Evolutionary conservation across 2,113 vertebrate species (phyloP), one percentile per base, ranked within the genome.

Genomic region (Oncorhynchus masou): DNA sequence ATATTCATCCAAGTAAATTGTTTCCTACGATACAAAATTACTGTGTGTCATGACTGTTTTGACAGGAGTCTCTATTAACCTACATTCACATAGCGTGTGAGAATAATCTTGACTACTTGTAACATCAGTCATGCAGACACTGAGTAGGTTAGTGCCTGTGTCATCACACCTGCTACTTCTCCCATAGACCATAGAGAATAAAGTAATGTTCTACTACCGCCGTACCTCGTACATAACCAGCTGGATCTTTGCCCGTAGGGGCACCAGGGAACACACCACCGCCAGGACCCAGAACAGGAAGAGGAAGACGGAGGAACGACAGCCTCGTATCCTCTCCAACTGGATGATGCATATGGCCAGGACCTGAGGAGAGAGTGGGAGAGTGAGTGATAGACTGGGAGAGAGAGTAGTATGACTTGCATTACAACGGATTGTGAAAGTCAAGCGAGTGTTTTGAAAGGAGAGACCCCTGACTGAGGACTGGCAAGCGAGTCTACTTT

Each of bases 281-380:
- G 93, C 88, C 51, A 97, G 89, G 19, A 90, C 82, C 96, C 96
- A 97, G 86, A 94, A 97, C 62, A 96, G 81, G 72, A 96, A 86
- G 4, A 96, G 91, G 74, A 95, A 22, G 3, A 93, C 81, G 0
- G 96, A 97, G 0, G 96, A 94, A 39, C 90, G 94, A 29, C 90
- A 73, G 1, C 95, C 96, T 75, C 82, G 92, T 82, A 85, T 88
- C 78, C 96, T 93, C 85, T 97, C 96, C 0, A 48, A 25, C 2
- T 96, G 95, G n/a, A 91, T 92, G 39, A 96, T 81, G 60, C 91
- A 88, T 16, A 94, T 45, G 0, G 92, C 90, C 5, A 96, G 91
- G 16, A 85, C 79, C 91, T 91, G 79, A 15, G 15, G 31, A 22
- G 29, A 48, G n/a, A 25, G 72, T 13, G 25, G 16, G n/a, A 15